Evolutionary conservation across 2,797 vertebrate genomes (phyloP), one percentile per base, ranked within the genome.

Genomic region (Sorex maritimensis): DNA sequence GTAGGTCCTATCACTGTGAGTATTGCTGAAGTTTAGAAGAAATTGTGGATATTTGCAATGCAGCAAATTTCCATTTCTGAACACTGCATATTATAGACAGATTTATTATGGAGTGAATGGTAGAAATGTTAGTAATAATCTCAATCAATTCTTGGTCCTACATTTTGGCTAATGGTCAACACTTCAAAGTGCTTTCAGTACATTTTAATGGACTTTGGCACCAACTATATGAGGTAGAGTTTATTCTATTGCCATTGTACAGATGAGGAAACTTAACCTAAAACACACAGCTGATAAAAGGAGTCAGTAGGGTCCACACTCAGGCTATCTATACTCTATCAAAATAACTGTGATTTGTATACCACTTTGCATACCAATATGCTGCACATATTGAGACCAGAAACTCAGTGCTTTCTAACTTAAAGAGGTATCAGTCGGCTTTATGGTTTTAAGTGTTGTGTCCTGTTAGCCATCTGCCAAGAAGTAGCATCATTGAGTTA

Each of bases 31-130:
- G 2, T 9, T 34, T 68, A 49, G 1, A 0, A 21, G n/a, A 83
- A 55, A 2, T 3, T 38, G 23, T 0, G 1, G 1, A 0, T 52
- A 68, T 88, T 73, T 38, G 52, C 2, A 73, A 21, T 1, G 19
- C 9, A 5, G 5, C 2, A 2, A 8, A 17, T 24, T 71, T 71
- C n/a, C 7, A 14, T 44, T 6, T 14, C 26, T 26, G 15, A 73
- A 68, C 0, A 21, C 0, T 12, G 5, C 2, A 5, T 72, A 34
- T 67, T 65, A 52, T 68, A 30, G 44, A 58, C 21, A 61, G 8
- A 14, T 6, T 28, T 38, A 63, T 41, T 52, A 58, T 85, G 30
- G 71, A 63, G 28, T 67, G 23, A 86, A 86, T 21, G 44, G 12
- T 19, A 34, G n/a, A 15, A 46, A 86, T 4, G 83, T 52, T 24